Evolutionary conservation across 2,113 vertebrate species (phyloP).

Genomic region (Amazona vittata): DNA sequence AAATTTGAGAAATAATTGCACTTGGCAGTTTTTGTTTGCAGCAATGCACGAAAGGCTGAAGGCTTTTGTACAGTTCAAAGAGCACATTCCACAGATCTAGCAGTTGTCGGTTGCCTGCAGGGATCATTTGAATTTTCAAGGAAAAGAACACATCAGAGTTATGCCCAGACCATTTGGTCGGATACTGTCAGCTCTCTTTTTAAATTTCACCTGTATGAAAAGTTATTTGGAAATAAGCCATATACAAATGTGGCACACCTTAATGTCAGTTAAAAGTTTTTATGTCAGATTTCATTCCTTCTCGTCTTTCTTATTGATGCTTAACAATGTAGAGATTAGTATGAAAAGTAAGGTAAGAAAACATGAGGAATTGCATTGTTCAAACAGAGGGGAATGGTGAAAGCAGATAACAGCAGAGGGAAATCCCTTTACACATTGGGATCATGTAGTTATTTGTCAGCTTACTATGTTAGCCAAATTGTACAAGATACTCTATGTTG

Average conservation of each 20-base stretch:
- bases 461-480: constrained; percentile 2
- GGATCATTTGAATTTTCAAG: constrained; percentile 87
- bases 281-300: not conserved
- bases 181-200: not conserved
- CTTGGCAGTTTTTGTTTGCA: constrained; percentile 95
- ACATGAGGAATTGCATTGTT: not conserved
- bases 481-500: not conserved
- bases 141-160: constrained; percentile 62
- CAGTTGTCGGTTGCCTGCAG: constrained; percentile 88
- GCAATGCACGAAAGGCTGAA: constrained; percentile 83
- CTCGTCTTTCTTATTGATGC: not conserved
- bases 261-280: not conserved
- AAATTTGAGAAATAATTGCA: constrained; percentile 88
- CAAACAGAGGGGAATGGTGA: not conserved
- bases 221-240: constrained; percentile 23
- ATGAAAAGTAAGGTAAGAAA: not conserved
- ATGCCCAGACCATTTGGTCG: constrained; percentile 72
- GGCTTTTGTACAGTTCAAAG: constrained; percentile 94
- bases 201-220: constrained; percentile 54
- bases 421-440: not conserved
- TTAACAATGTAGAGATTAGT: not conserved
- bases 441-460: not conserved
- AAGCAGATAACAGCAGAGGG: not conserved
- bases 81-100: constrained; percentile 92
- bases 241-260: not conserved